Base-by-base conservation (phyloP, 1,140 invertebrate genomes). In the Hypothenemus hampei region DNA sequence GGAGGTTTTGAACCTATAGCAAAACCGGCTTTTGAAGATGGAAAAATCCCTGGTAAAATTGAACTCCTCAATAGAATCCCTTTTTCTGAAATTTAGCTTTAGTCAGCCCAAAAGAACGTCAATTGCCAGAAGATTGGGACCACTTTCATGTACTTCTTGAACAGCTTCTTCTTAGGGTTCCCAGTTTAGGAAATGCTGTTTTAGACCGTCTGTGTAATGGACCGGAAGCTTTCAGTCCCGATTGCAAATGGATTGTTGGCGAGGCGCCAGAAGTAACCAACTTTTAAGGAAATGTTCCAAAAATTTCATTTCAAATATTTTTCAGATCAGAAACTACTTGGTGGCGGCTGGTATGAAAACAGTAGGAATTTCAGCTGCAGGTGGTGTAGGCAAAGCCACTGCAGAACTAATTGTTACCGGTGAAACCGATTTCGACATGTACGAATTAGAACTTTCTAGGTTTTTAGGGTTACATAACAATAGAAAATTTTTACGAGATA, bases 391-490 rank as follows among this genome's bases (percentile, higher is more conserved):
- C 1, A 81, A 87, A 65, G 80, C 90, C 0, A 85, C 93, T 5
- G 89, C 91, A 2, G 89, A 98, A 69, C 83, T 91, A 66, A 94
- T 99, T 26, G 78, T 89, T 0, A 85, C 89, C 58, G 91, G 89
- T 0, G 81, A 83, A 48, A 83, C 87, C 0, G 81, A 81, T n/a
- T 78, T 87, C 61, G 91, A 97, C 67, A 81, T 96, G 71, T 91
- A 94, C 67, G 87, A 93, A 63, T 73, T 97, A 49, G 95, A 98
- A 67, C 86, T 98, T 4, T 85, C 86, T 22, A 78, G 97, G 26
- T 99, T 98, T 73, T 77, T 98, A 3, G 91, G 90, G 2, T 76
- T 97, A 21, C 97, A 99, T 69, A 97, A 97, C 68, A 99, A 98
- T 74, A 82, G 87, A 44, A 88, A 91, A 70, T 99, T 97, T 72